Evolutionary conservation across 1,140 invertebrate genomes (phyloP), one percentile per base, ranked within the genome.

Genomic region (Aphelenchoides fujianensis): DNA sequence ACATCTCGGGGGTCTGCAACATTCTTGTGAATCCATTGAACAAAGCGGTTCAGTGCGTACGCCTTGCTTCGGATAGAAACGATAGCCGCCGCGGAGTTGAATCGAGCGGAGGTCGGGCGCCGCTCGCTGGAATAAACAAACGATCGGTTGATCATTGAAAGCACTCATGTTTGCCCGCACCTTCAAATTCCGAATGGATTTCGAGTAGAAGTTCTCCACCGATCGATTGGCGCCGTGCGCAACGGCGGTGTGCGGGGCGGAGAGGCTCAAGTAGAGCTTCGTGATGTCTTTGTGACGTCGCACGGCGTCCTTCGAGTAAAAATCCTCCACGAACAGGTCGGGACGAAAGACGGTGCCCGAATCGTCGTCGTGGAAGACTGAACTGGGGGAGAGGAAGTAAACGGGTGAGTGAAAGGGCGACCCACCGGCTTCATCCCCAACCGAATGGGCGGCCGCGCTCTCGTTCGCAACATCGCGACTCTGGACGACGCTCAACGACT

Each of bases 241-340:
- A 48, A 48, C 23, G 5, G 19, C 5, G 28, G 55, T 59, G 7
- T 5, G 27, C 5, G 55, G 55, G 7, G 55, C 55, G 27, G 55
- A 59, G 7, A 59, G 5, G 5, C 55, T 19, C 5, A 59, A 5
- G 23, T 7, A 5, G 27, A 59, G 34, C 19, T 59, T 59, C 19
- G 55, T 59, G 5, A 59, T 7, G 5, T 19, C 55, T 7, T 5
- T 7, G 19, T 59, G 55, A 7, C 5, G 55, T 19, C 19, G 28
- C 34, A 32, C 55, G 19, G 12, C 19, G 5, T 59, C 55, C 7
- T 19, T 5, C 27, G 19, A 59, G 34, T 59, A 59, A 23, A 59
- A 59, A 19, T 59, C 55, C 34, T 59, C 55, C 27, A 59, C 34
- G 19, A 30, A 59, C 55, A 59, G 19, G 19, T 59, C 55, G 55